Conservation (phyloP, 2,888 invertebrate species). For the Drosophila aldrichi region DNA sequence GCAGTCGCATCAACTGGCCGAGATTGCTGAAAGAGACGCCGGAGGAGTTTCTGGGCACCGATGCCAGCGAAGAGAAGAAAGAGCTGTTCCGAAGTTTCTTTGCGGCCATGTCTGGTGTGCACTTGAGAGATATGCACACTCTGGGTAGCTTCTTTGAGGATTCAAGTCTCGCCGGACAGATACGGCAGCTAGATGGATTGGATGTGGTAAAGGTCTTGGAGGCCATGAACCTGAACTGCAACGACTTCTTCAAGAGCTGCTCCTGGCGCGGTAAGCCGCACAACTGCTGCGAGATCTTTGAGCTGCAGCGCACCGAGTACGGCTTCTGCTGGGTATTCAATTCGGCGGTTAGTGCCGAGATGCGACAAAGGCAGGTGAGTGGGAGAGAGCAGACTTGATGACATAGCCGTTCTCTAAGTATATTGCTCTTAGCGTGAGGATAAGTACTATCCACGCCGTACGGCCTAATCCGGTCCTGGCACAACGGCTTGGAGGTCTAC, state of each 20-base stretch:
- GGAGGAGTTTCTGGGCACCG: constrained; percentile 69
- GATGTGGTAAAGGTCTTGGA: constrained; percentile 72
- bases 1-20: constrained; percentile 78
- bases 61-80: constrained; percentile 57
- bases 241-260: constrained; percentile 84
- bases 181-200: constrained; percentile 71
- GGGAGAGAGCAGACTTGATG: too few relatives aligned
- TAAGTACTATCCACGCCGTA: constrained; percentile 79
- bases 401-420: too few relatives aligned
- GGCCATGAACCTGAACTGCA: constrained; percentile 72
- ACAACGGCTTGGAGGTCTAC: constrained; percentile 74
- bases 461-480: constrained; percentile 76
- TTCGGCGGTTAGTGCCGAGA: constrained; percentile 74
- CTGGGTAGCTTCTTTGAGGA: constrained; percentile 64
- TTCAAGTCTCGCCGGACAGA: constrained; percentile 39
- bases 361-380: constrained; percentile 56
- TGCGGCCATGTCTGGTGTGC: constrained; percentile 54
- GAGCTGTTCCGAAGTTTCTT: constrained; percentile 75
- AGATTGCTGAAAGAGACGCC: constrained; percentile 67
- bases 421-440: constrained; percentile 55
- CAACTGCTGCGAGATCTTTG: constrained; percentile 86
- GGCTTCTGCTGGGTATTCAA: constrained; percentile 86
- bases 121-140: constrained; percentile 55
- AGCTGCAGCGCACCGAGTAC: constrained; percentile 85
- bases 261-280: constrained; percentile 84